These are phyloP conservation scores for Baccha elongata DNA, from an alignment of 2,888 invertebrate species.

Conservation along the genomic window DNA sequence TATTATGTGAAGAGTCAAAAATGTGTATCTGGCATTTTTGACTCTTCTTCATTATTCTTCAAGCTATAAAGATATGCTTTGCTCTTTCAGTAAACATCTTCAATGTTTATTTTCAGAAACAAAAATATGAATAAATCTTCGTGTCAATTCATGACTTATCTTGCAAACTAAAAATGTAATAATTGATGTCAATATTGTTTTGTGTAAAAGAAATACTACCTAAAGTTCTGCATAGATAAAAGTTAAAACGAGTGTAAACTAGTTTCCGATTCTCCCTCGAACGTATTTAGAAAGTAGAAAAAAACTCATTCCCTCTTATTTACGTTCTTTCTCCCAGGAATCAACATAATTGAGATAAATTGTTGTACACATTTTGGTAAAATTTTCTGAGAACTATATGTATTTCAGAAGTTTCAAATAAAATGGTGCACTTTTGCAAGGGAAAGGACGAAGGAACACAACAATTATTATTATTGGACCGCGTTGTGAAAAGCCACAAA, in stretches of 20 bases:
- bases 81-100: no score
- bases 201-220: background rate
- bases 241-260: slow-evolving; percentile 30
- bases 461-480: slow-evolving; percentile 52
- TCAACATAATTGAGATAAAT: slow-evolving; percentile 69
- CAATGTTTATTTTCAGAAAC: no score
- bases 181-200: background rate
- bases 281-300: background rate
- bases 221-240: slow-evolving; percentile 30
- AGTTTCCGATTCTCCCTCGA: slow-evolving; percentile 24
- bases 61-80: no score
- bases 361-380: slow-evolving; percentile 30
- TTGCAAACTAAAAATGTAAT: background rate
- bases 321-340: slow-evolving; percentile 24
- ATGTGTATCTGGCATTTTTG: no score
- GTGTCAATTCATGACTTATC: no score
- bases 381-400: slow-evolving; percentile 63
- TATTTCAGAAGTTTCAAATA: slow-evolving; percentile 54
- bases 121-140: no score
- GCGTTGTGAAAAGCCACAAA: slow-evolving; percentile 39
- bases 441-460: slow-evolving; percentile 11
- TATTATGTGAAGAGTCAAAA: no score
- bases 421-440: slow-evolving; percentile 42
- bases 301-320: slow-evolving; percentile 11
- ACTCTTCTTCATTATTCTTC: no score